These are phyloP conservation scores for Alectura lathami DNA, from an alignment of 2,113 vertebrate genomes.

Conservation along the genomic window DNA sequence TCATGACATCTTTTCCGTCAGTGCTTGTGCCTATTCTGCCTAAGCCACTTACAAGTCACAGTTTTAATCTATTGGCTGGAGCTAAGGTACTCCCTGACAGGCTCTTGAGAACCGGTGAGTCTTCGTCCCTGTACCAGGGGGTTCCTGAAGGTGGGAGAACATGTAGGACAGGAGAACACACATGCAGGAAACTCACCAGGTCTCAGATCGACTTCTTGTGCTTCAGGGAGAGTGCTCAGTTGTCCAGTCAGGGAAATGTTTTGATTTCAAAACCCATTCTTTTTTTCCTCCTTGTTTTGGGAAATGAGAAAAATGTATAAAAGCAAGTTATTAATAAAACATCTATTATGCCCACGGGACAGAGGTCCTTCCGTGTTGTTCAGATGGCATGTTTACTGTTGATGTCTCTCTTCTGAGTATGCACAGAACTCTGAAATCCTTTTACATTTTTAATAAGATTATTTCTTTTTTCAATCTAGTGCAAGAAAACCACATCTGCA, in stretches of 20 bases:
- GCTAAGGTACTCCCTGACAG: not conserved
- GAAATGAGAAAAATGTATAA: constrained; percentile 63
- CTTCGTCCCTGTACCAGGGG: not conserved
- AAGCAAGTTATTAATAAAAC: constrained; percentile 72
- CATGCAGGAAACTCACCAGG: not conserved
- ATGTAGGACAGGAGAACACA: fast-evolving
- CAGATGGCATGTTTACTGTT: constrained; percentile 73
- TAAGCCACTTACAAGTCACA: not conserved
- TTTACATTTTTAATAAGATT: constrained; percentile 78
- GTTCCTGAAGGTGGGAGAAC: not conserved
- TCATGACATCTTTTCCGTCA: not conserved
- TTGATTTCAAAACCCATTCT: not conserved
- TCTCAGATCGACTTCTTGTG: not conserved
- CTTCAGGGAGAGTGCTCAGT: not conserved
- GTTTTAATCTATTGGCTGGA: not conserved
- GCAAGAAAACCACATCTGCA: constrained; percentile 56
- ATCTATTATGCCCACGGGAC: constrained; percentile 65
- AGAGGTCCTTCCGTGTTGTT: constrained; percentile 68
- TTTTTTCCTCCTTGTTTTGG: constrained; percentile 6
- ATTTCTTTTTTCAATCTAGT: constrained; percentile 61
- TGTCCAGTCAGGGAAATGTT: not conserved
- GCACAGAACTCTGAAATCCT: constrained; percentile 73
- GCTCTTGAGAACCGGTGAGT: not conserved
- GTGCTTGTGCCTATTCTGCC: not conserved
- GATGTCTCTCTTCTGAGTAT: constrained; percentile 69